Percentiles rank a stretch among this genome's conserved stretches.
Conservation (phyloP, 2,113 vertebrate species). For the Mola mola region DNA sequence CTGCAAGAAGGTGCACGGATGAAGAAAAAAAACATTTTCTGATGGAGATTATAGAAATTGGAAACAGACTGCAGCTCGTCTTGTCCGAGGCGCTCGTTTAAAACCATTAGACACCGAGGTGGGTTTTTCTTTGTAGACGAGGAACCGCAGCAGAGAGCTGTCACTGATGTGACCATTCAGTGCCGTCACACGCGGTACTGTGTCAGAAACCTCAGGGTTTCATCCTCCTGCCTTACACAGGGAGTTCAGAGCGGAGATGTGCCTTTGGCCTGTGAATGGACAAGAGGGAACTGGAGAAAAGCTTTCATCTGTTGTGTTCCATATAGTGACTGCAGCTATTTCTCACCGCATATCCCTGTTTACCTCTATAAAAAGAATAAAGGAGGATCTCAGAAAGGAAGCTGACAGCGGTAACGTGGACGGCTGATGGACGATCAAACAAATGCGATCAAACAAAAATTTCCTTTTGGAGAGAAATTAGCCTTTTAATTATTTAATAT, state of each 20-base stretch:
- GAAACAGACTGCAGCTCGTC: constrained; percentile 56
- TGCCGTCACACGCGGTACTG: not conserved
- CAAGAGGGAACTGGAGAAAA: constrained; percentile 43
- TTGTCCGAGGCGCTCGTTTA: constrained; percentile 28
- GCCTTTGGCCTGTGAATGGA: constrained; percentile 43
- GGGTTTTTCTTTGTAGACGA: constrained; percentile 32
- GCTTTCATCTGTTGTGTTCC: constrained; percentile 57
- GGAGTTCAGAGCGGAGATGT: not conserved
- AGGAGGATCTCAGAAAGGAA: too few relatives aligned
- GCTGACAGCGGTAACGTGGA: too few relatives aligned
- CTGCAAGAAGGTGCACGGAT: constrained; percentile 37
- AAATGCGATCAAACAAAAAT: too few relatives aligned
- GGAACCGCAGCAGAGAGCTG: constrained; percentile 14
- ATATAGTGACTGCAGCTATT: constrained; percentile 41
- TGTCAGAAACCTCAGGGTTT: constrained; percentile 13
- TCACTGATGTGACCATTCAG: too few relatives aligned
- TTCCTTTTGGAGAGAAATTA: too few relatives aligned
- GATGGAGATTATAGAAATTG: constrained; percentile 62
- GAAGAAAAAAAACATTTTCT: constrained; percentile 41
- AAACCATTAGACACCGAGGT: constrained; percentile 31
- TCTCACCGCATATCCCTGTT: too few relatives aligned
- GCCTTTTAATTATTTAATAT: too few relatives aligned
- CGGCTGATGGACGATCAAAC: constrained; percentile 5
- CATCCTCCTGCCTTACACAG: constrained; percentile 14
- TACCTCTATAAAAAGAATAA: too few relatives aligned